Evolutionary conservation across 2,797 vertebrate species (phyloP), one percentile per base, ranked within the genome.

Genomic region (Loriculus beryllinus): DNA sequence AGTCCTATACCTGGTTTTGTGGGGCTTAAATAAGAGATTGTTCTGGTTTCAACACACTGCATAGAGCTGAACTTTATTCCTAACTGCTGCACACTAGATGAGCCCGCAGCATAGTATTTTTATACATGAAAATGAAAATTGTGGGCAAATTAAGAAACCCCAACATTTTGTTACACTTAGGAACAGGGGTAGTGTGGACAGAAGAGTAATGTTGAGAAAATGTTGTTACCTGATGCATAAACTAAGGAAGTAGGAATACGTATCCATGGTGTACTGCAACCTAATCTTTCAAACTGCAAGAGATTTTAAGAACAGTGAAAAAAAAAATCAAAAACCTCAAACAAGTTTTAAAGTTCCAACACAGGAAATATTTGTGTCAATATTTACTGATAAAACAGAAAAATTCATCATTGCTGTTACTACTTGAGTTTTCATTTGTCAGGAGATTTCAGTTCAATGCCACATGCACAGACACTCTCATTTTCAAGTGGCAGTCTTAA

Each of bases 271-370:
- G 98, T 97, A 70, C 97, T 98, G 97, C 98, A 97, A 52, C 98
- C 99, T 94, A 99, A 96, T 94, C 97, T 98, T 96, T 99, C 98
- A 98, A 99, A 99, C 99, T 99, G 97, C 64, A 97, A 97, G 33
- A 78, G 71, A 97, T 68, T 48, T 9, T 4, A 74, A 81, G 85
- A 84, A 12, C 43, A 89, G 33, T 93, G 25, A 86, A 86, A 17
- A 86, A 86, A 17, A 21, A 40, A 25, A 4, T 0, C 25, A 48
- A 29, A 88, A 71, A 57, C 17, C 37, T 90, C 47, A 76, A 74
- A 28, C 21, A 67, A 51, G 19, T 37, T 51, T 86, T 48, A 22
- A 57, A 76, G 12, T 81, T 75, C 81, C 22, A n/a, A 10, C 47
- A 28, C 21, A 75, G 33, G 84, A 88, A 5, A 26, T 54, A 67